Evolutionary conservation across 2,797 vertebrate genomes (phyloP), one percentile per base, ranked within the genome.

Genomic region (Smutsia gigantea): DNA sequence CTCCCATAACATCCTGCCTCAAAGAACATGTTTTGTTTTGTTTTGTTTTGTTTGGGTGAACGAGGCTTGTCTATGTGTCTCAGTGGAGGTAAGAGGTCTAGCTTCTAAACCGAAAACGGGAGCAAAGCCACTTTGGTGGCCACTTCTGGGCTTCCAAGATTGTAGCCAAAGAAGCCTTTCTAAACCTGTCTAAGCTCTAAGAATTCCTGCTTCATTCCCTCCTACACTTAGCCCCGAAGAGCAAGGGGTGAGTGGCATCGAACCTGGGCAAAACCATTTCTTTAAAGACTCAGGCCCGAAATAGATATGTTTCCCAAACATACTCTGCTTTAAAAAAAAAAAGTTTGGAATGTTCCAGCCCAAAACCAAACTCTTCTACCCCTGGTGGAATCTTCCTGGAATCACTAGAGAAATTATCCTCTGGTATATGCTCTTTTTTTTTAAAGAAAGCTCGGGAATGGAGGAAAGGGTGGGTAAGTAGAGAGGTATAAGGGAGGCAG

Each of bases 241-340:
- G 9, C 39, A 86, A 81, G 25, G 51, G 31, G 1, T 18, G 12
- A 46, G 25, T 42, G 49, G 2, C 53, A 46, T 55, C 23, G 11
- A 25, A 66, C n/a, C 9, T 55, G 51, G 31, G 14, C 61, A 37
- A 79, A 81, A 59, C 9, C 69, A 68, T 84, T 94, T 81, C 84
- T 55, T 79, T 51, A 55, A 93, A 64, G 55, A 17, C 72, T 72
- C 13, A 79, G 39, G 6, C 21, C 59, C 68, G 71, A 51, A 51
- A 72, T 29, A 85, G 6, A 85, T 10, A 53, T 17, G 9, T 53
- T 88, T 37, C 61, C 78, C 46, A 21, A 55, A 90, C 13, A 46
- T 66, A 72, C 29, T 93, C 88, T 91, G n/a, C 42, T 96, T 88
- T 8, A 2, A 27, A 90, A 93, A 92, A 7, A 49, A 49, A 29